Conservation (phyloP, 2,113 vertebrate species). For the Carassius gibelio region DNA sequence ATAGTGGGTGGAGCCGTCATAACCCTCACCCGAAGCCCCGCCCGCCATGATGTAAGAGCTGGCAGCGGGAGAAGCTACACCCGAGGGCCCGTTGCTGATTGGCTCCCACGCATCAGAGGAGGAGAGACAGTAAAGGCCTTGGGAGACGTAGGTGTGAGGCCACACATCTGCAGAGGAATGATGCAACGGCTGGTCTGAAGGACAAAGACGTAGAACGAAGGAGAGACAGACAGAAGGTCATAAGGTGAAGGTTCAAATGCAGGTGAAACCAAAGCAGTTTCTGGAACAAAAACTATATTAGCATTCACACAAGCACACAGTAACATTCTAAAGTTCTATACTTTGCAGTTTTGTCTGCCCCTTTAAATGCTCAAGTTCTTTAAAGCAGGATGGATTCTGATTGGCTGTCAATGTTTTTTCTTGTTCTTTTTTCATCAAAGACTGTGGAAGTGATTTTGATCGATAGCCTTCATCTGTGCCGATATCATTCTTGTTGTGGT, state of each 20-base stretch:
- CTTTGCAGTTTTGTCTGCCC: too few species aligned
- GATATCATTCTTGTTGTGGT: too few species aligned
- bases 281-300: neutral
- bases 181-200: constrained; percentile 84
- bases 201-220: neutral
- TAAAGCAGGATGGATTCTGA: too few species aligned
- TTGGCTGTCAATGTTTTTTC: too few species aligned
- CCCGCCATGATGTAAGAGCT: constrained; percentile 82
- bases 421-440: too few species aligned
- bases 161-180: constrained; percentile 85
- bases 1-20: constrained; percentile 67
- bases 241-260: neutral
- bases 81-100: constrained; percentile 89
- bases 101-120: constrained; percentile 96
- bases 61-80: constrained; percentile 89
- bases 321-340: too few species aligned
- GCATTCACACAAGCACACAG: too few species aligned
- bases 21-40: constrained; percentile 70
- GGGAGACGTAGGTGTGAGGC: constrained; percentile 96
- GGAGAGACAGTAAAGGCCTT: constrained; percentile 96
- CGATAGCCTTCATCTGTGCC: too few species aligned
- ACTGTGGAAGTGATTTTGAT: too few species aligned
- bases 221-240: neutral
- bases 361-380: too few species aligned
- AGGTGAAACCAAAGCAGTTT: neutral